Base-by-base conservation (phyloP, 2,888 invertebrate genomes). In the Tryphoninae sp. region DNA sequence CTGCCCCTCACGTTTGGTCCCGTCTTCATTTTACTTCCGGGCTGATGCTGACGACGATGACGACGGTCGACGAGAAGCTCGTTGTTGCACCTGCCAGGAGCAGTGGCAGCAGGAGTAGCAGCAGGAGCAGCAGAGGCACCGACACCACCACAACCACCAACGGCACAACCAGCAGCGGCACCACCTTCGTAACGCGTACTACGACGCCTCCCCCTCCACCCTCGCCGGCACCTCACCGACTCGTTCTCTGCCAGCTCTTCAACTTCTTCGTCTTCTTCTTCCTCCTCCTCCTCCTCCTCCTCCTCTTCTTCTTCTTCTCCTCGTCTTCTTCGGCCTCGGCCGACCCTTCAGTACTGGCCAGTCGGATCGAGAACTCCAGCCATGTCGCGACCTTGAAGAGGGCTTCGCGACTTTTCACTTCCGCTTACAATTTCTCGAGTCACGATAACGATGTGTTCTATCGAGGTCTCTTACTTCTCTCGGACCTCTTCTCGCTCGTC, bases 301-400 rank as follows among this genome's bases (percentile, higher is more conserved):
- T 51, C 23, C 62, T 74, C 75, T 71, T 42, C 51, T 59, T 49
- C 19, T 19, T 19, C 19, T 19, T 61, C 74, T 65, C 62, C 59
- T 80, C 55, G 59, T 61, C 73, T 19, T 45, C 49, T 67, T 55
- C 55, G 62, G 45, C 76, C 78, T 72, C 65, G 61, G 64, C 73
- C 73, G 23, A 55, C 71, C 71, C 81, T 55, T 90, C 86, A 90
- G 83, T 90, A 90, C 85, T 90, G 89, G 49, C 89, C 90, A 78
- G 90, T 90, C 2, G 90, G 90, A 87, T 90, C 90, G 84, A 90
- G 90, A 67, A 78, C 85, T 82, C 84, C 86, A 84, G 88, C 89
- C 90, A 90, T 90, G 85, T 84, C 87, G 87, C 84, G 87, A 87
- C 88, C 89, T 88, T 88, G 87, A 84, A 69, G 45, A 83, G 71